Percentiles rank a stretch among this genome's conserved stretches.
These are phyloP conservation scores for Notocelia uddmanniana DNA, from an alignment of 2,888 invertebrate species.

Conservation along the genomic window DNA sequence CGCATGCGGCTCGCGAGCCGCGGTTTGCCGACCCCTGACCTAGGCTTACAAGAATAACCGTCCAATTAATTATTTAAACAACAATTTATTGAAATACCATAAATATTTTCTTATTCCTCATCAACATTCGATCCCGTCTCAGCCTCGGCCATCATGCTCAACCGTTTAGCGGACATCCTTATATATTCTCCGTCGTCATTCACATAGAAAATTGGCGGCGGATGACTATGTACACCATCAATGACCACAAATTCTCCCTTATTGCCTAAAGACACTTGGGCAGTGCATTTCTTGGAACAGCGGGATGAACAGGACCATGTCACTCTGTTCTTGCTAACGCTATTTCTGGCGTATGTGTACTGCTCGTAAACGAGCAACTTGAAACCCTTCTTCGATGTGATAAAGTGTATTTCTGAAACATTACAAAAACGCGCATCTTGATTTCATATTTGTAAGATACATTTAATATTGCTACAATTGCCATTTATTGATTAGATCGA, in stretches of 20 bases:
- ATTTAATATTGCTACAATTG: too few species aligned
- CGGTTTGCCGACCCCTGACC: too few species aligned
- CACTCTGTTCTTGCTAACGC: slow-evolving; percentile 60
- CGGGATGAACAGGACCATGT: slow-evolving; percentile 76
- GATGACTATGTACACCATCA: slow-evolving; percentile 65
- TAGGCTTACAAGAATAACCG: not conserved
- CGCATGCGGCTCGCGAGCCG: too few species aligned
- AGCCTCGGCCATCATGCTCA: slow-evolving; percentile 45
- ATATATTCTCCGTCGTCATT: slow-evolving; percentile 67
- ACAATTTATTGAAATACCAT: not conserved
- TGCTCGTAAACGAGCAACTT: slow-evolving; percentile 69
- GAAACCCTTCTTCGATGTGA: slow-evolving; percentile 71
- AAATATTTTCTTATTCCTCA: not conserved
- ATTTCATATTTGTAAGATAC: not conserved
- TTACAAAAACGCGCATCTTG: slow-evolving; percentile 33
- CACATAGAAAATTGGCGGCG: slow-evolving; percentile 70
- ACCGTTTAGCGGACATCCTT: slow-evolving; percentile 55
- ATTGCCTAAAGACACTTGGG: slow-evolving; percentile 64
- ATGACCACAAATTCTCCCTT: slow-evolving; percentile 61
- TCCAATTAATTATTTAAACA: not conserved
- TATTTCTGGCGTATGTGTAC: slow-evolving; percentile 70
- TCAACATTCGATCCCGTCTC: slow-evolving; percentile 6
- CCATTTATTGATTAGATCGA: too few species aligned
- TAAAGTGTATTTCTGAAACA: slow-evolving; percentile 75
- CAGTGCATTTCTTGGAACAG: slow-evolving; percentile 70